Evolutionary conservation across 2,888 invertebrate genomes (phyloP).

Genomic region (Rotaria sp.): DNA sequence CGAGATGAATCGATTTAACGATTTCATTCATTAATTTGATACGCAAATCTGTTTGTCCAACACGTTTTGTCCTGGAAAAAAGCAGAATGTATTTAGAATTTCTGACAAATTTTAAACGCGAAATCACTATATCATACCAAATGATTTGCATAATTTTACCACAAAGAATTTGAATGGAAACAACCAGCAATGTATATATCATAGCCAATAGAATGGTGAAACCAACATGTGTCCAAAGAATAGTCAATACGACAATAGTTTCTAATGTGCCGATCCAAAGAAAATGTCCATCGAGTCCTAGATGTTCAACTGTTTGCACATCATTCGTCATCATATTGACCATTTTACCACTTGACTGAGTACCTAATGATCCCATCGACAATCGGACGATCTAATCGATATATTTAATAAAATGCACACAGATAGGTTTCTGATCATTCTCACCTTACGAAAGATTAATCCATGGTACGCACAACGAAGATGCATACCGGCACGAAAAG

Average conservation of each 20-base stretch:
- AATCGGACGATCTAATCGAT: conserved; percentile 60
- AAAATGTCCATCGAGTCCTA: conserved; percentile 64
- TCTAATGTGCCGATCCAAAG: conserved; percentile 82
- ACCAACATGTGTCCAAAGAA: conserved; percentile 56
- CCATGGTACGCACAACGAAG: conserved; percentile 73
- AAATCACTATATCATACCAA: not conserved
- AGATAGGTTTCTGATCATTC: no score
- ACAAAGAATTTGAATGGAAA: not conserved
- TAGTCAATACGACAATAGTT: conserved; percentile 69
- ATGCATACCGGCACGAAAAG: conserved; percentile 68
- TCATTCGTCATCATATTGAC: conserved; percentile 89
- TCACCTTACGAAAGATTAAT: conserved; percentile 74
- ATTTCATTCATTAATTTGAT: conserved; percentile 90
- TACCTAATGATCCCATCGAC: conserved; percentile 68
- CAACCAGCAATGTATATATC: not conserved
- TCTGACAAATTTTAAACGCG: no score
- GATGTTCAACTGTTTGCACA: conserved; percentile 76
- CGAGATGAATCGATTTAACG: conserved; percentile 81
- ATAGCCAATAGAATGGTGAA: conserved; percentile 65
- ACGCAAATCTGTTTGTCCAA: conserved; percentile 76
- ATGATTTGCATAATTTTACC: not conserved
- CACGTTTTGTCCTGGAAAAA: conserved; percentile 68
- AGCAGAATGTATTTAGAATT: not conserved
- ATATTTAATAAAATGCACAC: no score
- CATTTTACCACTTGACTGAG: conserved; percentile 81